Conservation (phyloP, 2,797 vertebrate species). For the Telmatherina bonti region DNA sequence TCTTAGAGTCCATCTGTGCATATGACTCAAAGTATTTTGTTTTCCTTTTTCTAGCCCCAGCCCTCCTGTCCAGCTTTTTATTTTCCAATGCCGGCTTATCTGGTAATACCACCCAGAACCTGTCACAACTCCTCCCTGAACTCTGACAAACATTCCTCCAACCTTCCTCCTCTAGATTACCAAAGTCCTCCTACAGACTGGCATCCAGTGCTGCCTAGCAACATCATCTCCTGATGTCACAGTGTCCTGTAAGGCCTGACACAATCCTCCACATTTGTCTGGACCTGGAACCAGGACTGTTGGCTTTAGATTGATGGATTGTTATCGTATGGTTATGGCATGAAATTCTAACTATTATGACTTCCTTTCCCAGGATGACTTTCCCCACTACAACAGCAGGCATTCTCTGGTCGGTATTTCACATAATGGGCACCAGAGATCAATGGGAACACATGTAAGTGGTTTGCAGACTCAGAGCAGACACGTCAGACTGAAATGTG, state of each 20-base stretch:
- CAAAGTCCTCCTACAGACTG: background rate
- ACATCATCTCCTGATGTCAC: background rate
- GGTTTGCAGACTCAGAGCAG: background rate
- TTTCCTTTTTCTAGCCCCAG: background rate
- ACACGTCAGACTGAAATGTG: background rate
- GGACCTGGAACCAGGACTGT: background rate
- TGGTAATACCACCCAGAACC: background rate
- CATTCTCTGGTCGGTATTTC: constrained; percentile 61
- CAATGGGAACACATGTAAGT: constrained; percentile 63
- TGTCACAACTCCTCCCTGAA: background rate
- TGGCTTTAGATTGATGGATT: background rate
- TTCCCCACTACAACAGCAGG: constrained; percentile 67
- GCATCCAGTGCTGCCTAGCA: background rate
- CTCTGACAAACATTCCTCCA: background rate
- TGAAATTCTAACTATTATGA: background rate
- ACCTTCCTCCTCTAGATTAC: background rate
- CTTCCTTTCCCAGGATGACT: constrained; percentile 48
- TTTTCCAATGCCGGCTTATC: background rate
- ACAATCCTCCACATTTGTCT: background rate
- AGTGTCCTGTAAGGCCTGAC: no score
- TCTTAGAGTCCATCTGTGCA: background rate
- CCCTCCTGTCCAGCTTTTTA: background rate
- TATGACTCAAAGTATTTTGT: background rate
- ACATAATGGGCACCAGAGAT: constrained; percentile 46
- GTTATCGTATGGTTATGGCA: background rate